Conservation (phyloP, 2,113 vertebrate genomes). For the Mastomys natalensis region DNA sequence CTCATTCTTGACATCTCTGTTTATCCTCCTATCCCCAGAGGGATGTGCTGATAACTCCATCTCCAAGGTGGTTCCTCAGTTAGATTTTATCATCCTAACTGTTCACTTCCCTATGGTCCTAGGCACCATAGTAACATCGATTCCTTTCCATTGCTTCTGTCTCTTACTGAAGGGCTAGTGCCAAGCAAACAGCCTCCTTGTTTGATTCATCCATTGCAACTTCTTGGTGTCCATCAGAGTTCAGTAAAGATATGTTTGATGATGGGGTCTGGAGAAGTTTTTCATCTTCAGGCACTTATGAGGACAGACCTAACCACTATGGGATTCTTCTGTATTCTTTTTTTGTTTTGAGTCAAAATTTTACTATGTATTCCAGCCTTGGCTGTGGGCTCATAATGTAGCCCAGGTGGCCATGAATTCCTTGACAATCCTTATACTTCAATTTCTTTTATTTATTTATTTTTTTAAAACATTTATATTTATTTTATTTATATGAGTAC, state of each 20-base stretch:
- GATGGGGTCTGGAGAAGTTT: background rate
- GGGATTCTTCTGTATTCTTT: background rate
- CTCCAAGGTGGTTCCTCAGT: background rate
- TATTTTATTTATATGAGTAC: no score
- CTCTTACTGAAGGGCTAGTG: background rate
- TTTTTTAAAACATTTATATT: no score
- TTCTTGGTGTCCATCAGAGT: background rate
- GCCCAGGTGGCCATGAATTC: background rate
- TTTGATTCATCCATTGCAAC: background rate
- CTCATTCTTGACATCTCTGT: background rate
- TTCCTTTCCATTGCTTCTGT: background rate
- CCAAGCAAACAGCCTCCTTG: background rate
- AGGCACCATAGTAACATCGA: background rate
- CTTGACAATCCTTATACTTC: background rate
- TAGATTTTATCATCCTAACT: background rate
- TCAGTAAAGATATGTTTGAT: background rate
- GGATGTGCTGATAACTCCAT: background rate
- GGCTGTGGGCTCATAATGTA: background rate
- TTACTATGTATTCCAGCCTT: background rate
- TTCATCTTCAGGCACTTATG: background rate
- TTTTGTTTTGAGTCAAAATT: background rate
- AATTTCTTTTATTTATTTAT: no score
- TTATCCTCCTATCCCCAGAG: background rate
- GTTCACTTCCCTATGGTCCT: background rate
- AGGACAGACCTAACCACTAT: background rate